Evolutionary conservation across 2,797 vertebrate species (phyloP).

Genomic region (Cercopithecus petaurista): DNA sequence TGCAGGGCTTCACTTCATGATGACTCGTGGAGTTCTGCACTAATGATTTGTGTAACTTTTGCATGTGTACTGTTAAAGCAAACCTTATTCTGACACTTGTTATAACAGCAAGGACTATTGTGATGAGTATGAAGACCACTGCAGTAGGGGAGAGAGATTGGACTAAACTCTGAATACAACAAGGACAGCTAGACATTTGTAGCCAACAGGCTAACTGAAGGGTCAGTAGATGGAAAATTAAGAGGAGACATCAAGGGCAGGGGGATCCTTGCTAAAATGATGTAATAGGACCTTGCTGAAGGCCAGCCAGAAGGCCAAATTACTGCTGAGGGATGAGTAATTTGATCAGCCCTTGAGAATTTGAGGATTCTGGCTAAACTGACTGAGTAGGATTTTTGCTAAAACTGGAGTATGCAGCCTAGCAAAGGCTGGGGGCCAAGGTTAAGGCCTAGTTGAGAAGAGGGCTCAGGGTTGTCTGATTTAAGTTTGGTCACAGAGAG

Average conservation of each 20-base stretch:
- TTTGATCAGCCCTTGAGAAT: background rate
- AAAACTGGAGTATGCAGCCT: background rate
- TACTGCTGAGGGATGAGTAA: background rate
- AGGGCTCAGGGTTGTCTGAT: background rate
- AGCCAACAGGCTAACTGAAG: background rate
- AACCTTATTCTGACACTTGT: background rate
- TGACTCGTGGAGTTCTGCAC: too few relatives aligned
- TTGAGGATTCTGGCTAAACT: background rate
- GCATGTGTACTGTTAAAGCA: background rate
- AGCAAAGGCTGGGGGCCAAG: too few relatives aligned
- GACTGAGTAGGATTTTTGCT: background rate
- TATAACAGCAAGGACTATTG: background rate
- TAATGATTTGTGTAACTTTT: background rate
- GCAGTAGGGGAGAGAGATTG: background rate
- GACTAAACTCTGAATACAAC: background rate
- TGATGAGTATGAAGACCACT: background rate
- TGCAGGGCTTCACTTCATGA: accelerated
- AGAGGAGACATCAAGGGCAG: background rate
- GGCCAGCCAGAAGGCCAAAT: background rate
- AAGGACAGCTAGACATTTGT: background rate
- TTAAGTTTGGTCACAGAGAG: background rate
- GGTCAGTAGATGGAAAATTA: background rate
- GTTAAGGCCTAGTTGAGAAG: background rate
- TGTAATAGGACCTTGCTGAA: background rate
- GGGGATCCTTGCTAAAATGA: background rate